Base-by-base conservation (phyloP, 2,113 vertebrate genomes). In the Phalacrocorax brasilianus region DNA sequence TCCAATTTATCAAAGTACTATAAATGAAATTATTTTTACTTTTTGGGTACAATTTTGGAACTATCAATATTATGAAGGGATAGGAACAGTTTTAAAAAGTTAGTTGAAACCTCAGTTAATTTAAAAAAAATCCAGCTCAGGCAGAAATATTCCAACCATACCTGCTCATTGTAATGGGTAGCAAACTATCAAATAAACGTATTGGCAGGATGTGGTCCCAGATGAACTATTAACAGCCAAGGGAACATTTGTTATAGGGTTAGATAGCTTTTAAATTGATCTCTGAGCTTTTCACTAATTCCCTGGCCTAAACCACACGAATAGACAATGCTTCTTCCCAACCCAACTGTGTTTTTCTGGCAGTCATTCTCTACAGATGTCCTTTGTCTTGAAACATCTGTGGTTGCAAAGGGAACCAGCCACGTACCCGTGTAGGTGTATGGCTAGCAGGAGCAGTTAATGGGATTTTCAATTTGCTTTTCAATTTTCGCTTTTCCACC, bases 401-500 rank as follows among this genome's bases (percentile, higher is more conserved):
- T 80, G 95, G 23, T 8, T 68, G 58, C 58, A 80, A 85, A 67
- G 49, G 45, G 65, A 73, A 47, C 9, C 52, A n/a, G 28, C 42
- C 28, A 23, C 35, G 47, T 50, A 14, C 53, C 42, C 35, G 12
- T 44, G n/a, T 86, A 80, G 92, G 58, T 68, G 52, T 28, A 38
- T 40, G n/a, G 62, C n/a, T 49, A 77, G 24, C 17, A 33, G 20
- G 30, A 50, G 40, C 6, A 2, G 55, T 79, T 95, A 96, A 94
- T 80, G 27, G 67, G 59, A 92, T 95, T 97, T 97, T 96, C 88
- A 94, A 90, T 94, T 95, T 95, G 6, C 38, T 95, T 97, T 97
- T 90, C 58, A 93, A 75, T 92, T 96, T 96, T 88, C 11, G 4
- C 7, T 94, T 95, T 97, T 94, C 45, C 61, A 95, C 67, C 45